Conservation (phyloP, 2,797 vertebrate genomes). For the Nannoperca obscura region DNA sequence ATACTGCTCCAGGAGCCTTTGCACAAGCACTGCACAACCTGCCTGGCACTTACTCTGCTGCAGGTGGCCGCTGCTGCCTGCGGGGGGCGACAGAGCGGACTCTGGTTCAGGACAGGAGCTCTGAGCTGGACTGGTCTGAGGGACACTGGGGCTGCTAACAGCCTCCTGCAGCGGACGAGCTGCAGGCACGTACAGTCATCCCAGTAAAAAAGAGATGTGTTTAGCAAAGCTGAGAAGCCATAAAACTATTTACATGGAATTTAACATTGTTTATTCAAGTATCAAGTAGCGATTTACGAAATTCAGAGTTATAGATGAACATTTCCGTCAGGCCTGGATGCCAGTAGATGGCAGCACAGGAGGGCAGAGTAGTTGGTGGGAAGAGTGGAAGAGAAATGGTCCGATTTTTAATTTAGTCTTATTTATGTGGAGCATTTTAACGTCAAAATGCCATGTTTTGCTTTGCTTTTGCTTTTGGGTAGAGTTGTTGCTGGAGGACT, state of each 20-base stretch:
- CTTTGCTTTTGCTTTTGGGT: neutral
- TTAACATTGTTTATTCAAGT: slow-evolving; percentile 1
- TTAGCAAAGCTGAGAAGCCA: neutral
- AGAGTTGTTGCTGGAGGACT: neutral
- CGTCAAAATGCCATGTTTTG: neutral
- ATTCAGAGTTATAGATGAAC: neutral
- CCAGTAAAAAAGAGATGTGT: slow-evolving; percentile 26
- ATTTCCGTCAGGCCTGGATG: neutral
- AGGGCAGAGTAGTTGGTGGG: slow-evolving; percentile 9
- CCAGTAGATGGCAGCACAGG: slow-evolving; percentile 75
- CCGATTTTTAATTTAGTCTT: neutral
- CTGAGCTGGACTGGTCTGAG: slow-evolving; percentile 87
- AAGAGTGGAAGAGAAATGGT: neutral
- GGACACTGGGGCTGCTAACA: slow-evolving; percentile 74
- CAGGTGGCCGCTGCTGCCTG: slow-evolving; percentile 77
- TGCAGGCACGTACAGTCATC: slow-evolving; percentile 77
- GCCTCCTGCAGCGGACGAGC: slow-evolving; percentile 85
- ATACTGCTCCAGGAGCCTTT: slow-evolving; percentile 27
- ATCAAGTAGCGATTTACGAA: slow-evolving; percentile 11
- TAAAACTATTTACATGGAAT: neutral
- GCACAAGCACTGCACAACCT: slow-evolving; percentile 32
- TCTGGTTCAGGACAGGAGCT: slow-evolving; percentile 82
- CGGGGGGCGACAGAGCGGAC: slow-evolving; percentile 79
- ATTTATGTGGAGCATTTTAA: neutral
- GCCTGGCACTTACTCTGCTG: slow-evolving; percentile 78